phyloP scores from a whole-genome alignment of 2,888 invertebrate species.

The Mechanitis messenoides region DNA sequence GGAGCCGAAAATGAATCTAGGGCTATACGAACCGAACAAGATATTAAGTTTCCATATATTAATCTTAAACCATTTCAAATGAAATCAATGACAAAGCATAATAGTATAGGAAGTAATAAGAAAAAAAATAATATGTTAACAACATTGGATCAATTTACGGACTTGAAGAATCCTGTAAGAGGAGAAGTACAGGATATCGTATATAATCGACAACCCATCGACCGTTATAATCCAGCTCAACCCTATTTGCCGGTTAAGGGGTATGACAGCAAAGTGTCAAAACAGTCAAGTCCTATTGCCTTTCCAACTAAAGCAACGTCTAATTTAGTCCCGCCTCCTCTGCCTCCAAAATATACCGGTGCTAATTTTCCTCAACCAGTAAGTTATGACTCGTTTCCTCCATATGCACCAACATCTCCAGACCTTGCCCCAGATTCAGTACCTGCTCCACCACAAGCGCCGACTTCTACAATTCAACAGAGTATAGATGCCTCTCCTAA shows the following conservation, averaged over 20 bases:
- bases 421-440: constrained; percentile 28
- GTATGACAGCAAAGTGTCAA: constrained; percentile 51
- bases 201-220: constrained; percentile 47
- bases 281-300: constrained; percentile 43
- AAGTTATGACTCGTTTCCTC: constrained; percentile 65
- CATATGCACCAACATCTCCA: constrained; percentile 46
- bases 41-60: constrained; percentile 63
- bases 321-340: constrained; percentile 56
- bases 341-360: constrained; percentile 46
- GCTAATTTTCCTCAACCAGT: constrained; percentile 56
- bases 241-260: constrained; percentile 60
- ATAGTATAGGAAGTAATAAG: constrained; percentile 44
- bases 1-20: constrained; percentile 69
- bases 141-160: constrained; percentile 56
- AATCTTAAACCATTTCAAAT: constrained; percentile 67
- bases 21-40: constrained; percentile 63
- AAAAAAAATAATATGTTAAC: constrained; percentile 54
- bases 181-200: constrained; percentile 64
- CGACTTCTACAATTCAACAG: constrained; percentile 29
- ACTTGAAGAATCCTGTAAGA: constrained; percentile 56
- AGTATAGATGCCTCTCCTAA: constrained; percentile 34
- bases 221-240: constrained; percentile 72
- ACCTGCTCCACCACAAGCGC: constrained; percentile 30
- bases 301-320: constrained; percentile 45
- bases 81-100: constrained; percentile 46